A percentile compares a stretch with the other conserved stretches of the same genome.
Conservation (phyloP, 2,113 vertebrate genomes). For the Alectura lathami region DNA sequence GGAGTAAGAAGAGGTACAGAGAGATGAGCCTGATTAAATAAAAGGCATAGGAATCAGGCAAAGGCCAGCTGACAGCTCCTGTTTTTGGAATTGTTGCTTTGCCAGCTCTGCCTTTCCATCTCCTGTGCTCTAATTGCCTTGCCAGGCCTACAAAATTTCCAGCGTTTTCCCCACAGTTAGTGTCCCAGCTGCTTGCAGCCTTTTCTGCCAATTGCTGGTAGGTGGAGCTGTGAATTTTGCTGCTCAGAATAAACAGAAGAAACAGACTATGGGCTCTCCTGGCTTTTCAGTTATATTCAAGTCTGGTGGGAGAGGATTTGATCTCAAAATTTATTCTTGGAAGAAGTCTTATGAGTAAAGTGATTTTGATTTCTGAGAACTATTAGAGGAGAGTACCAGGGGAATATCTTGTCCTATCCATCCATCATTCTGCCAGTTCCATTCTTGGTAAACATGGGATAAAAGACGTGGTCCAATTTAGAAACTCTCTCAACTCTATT, state of each 20-base stretch:
- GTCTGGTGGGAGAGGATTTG: neutral
- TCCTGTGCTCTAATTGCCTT: neutral
- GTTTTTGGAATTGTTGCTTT: conserved; percentile 3
- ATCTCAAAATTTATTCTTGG: neutral
- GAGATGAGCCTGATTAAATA: neutral
- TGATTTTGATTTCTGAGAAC: conserved; percentile 1
- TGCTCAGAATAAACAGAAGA: neutral
- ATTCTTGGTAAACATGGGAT: neutral
- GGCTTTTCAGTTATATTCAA: neutral
- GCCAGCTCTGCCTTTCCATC: neutral
- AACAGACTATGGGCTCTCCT: neutral
- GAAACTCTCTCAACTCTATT: neutral
- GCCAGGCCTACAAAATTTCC: neutral
- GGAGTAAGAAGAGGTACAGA: neutral
- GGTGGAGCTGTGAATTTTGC: neutral
- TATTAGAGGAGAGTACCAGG: neutral
- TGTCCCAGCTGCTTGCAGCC: neutral
- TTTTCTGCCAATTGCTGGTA: neutral
- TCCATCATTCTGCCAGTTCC: neutral
- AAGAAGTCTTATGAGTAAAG: neutral
- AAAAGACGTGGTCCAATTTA: neutral
- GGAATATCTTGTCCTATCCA: neutral
- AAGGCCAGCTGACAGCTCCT: neutral
- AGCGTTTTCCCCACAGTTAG: neutral
- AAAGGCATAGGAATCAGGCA: neutral